phyloP scores from a whole-genome alignment of 2,797 vertebrate genomes.

The Orestias chungarensis region DNA sequence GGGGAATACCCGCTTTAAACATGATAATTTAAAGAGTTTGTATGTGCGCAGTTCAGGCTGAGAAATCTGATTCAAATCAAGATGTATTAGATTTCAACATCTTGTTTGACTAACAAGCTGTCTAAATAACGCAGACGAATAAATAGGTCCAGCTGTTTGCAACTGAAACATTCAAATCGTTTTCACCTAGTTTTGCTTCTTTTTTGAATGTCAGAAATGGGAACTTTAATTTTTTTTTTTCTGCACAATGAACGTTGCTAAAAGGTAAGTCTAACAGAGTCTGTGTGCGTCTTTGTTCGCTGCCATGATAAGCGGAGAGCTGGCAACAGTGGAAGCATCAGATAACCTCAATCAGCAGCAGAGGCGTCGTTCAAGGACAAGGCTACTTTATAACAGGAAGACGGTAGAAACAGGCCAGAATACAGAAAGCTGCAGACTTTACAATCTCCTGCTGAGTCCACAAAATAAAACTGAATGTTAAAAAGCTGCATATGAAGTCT shows the following conservation, averaged over 20 bases:
- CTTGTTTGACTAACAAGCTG: conserved; percentile 22
- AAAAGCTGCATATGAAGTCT: not conserved
- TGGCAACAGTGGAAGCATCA: conserved; percentile 53
- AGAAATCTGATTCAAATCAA: conserved; percentile 34
- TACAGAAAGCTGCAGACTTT: conserved; percentile 1
- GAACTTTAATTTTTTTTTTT: not conserved
- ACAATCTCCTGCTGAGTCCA: not conserved
- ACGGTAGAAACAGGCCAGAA: conserved; percentile 5
- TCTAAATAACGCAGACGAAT: conserved; percentile 19
- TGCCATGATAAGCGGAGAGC: conserved; percentile 46
- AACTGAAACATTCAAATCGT: conserved; percentile 28
- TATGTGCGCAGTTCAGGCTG: not conserved
- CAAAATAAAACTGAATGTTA: not conserved
- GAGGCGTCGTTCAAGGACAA: conserved; percentile 55
- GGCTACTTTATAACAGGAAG: conserved; percentile 8
- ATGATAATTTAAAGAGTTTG: not conserved
- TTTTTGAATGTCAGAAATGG: not conserved
- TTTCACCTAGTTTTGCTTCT: conserved; percentile 8
- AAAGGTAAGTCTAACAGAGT: not conserved
- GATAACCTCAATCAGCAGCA: conserved; percentile 68
- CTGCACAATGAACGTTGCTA: not conserved
- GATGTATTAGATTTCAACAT: conserved; percentile 25
- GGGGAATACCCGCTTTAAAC: conserved; percentile 41
- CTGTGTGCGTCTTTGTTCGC: conserved; percentile 21
- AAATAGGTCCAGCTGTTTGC: conserved; percentile 39